Evolutionary conservation across 2,888 invertebrate genomes (phyloP).

Genomic region (Carabus problematicus): DNA sequence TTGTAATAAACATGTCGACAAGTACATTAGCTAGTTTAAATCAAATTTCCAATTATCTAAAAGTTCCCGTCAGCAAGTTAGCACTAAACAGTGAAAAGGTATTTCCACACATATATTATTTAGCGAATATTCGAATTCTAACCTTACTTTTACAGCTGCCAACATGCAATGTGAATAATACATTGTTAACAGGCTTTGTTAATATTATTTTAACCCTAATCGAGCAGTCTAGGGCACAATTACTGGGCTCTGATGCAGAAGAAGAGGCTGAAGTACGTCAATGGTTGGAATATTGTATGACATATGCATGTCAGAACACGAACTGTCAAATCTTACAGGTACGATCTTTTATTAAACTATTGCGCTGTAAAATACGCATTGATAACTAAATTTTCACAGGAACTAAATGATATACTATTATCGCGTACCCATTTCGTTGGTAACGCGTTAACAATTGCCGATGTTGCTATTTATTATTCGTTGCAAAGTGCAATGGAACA

Average conservation of each 20-base stretch:
- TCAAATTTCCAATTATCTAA: conserved; percentile 48
- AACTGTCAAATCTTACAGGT: conserved; percentile 50
- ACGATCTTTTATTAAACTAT: conserved; percentile 38
- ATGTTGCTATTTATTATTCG: conserved; percentile 73
- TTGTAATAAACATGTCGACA: conserved; percentile 42
- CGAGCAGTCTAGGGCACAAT: conserved; percentile 49
- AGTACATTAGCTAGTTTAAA: conserved; percentile 45
- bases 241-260: conserved; percentile 34
- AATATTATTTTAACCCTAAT: conserved; percentile 53
- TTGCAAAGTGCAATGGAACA: conserved; percentile 70
- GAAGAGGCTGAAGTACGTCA: conserved; percentile 54
- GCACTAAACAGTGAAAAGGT: conserved; percentile 47
- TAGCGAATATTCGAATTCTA: neutral
- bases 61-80: conserved; percentile 48
- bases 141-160: conserved; percentile 48
- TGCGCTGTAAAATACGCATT: neutral
- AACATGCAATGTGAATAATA: conserved; percentile 48
- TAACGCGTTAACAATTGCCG: conserved; percentile 68
- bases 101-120: conserved; percentile 4
- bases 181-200: conserved; percentile 50
- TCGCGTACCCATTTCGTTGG: conserved; percentile 67
- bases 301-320: conserved; percentile 49
- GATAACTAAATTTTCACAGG: conserved; percentile 52
- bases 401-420: conserved; percentile 64
- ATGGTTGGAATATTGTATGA: conserved; percentile 56